phyloP scores from a whole-genome alignment of 2,797 vertebrate genomes.

The Chiroxiphia lanceolata region DNA sequence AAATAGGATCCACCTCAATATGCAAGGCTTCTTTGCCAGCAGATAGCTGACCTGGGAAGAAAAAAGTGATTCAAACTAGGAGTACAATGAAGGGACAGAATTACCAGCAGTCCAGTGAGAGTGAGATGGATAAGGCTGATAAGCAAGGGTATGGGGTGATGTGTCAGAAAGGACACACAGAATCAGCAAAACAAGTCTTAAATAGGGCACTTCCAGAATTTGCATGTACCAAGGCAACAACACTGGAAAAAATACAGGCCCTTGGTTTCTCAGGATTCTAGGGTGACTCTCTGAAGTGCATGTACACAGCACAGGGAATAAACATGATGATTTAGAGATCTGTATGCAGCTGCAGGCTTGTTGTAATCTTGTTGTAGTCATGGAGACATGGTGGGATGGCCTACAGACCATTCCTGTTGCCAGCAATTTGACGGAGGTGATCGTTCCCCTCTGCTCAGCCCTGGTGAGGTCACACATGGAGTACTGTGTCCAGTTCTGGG shows the following conservation, averaged over 20 bases:
- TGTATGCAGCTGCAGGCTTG: neutral
- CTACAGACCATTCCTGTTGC: neutral
- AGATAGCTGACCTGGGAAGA: neutral
- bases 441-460: neutral
- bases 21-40: neutral
- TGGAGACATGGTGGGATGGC: neutral
- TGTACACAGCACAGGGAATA: neutral
- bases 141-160: neutral
- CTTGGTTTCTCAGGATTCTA: neutral
- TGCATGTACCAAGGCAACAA: neutral
- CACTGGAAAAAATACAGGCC: neutral
- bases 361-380: neutral
- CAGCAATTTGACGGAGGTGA: rapidly evolving
- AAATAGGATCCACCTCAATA: neutral
- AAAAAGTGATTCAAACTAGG: neutral
- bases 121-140: neutral
- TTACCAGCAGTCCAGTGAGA: neutral
- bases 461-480: neutral
- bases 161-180: neutral
- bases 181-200: neutral
- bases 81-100: neutral
- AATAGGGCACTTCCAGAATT: neutral
- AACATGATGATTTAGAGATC: neutral
- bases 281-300: neutral
- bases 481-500: neutral